These are phyloP conservation scores for Scopus umbretta DNA, from an alignment of 2,113 vertebrate species.

Conservation along the genomic window DNA sequence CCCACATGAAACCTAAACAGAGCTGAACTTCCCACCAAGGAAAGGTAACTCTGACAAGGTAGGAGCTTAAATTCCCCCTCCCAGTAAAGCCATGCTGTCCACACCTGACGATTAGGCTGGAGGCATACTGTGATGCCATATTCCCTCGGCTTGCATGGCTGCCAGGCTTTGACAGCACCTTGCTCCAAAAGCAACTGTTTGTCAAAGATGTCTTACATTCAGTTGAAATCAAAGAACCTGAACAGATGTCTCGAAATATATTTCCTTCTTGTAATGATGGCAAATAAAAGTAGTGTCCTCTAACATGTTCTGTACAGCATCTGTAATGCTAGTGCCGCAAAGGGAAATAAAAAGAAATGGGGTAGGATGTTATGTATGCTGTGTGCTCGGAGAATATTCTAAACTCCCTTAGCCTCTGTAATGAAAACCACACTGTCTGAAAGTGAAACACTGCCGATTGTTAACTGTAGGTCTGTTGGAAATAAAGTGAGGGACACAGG, in stretches of 20 bases:
- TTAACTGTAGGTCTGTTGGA: conserved; percentile 57
- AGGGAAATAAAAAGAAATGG: conserved; percentile 44
- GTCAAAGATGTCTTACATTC: conserved; percentile 4
- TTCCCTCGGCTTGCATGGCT: neutral
- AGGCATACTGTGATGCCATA: neutral
- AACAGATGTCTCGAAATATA: conserved; percentile 34
- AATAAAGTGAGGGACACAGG: conserved; percentile 50
- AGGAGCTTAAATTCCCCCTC: neutral
- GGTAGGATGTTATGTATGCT: conserved; percentile 29
- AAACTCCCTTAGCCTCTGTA: conserved; percentile 45
- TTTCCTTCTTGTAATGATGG: conserved; percentile 46
- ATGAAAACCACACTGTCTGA: conserved; percentile 62
- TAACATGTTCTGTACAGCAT: neutral
- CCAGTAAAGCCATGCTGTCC: neutral
- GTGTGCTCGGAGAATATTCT: neutral
- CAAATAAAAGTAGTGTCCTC: conserved; percentile 48
- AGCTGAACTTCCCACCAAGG: neutral
- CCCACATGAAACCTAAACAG: neutral
- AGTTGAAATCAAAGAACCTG: conserved; percentile 32
- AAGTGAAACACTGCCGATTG: conserved; percentile 50
- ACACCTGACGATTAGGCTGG: neutral
- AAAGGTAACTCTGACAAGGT: neutral
- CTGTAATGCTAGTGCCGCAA: conserved; percentile 8
- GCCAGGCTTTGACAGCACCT: neutral
- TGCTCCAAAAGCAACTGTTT: conserved; percentile 10